Base-by-base conservation (phyloP, 2,888 invertebrate genomes). In the Sinohyriopsis cumingii region DNA sequence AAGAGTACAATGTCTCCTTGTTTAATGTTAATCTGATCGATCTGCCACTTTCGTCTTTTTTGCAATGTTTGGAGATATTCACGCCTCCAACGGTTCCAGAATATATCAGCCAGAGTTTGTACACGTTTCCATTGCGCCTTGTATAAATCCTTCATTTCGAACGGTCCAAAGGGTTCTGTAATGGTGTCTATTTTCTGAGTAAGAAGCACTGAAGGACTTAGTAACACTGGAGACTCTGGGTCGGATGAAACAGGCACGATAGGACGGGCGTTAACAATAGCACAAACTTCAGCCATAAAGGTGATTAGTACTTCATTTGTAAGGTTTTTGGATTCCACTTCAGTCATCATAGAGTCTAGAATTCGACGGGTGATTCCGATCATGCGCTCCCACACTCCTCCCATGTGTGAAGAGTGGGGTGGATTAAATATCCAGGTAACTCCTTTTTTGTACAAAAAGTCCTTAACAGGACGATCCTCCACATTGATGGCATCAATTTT, bases 301-400 rank as follows among this genome's bases (percentile, higher is more conserved):
- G 79, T 76, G 25, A 64, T 70, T 0, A 79, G 71, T 18, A 79
- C 72, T 22, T 77, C 75, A 68, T 73, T 72, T 15, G 76, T 75
- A 6, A 77, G 61, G n/a, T 63, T 68, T 18, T 55, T 19, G 3
- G 33, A 20, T n/a, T 65, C 57, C 18, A 67, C n/a, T 19, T 66
- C 64, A 15, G 54, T 33, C 9, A 79, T 60, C 75, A 76, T 72
- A 4, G 75, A 71, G 18, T 77, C 69, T 9, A 79, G 61, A 20
- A 79, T 68, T 4, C 77, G 62, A 18, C 73, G 63, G 0, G 73
- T 63, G 22, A 77, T 56, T 1, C 75, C 77, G 20, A 79, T 79
- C 69, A 79, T 71, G 0, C 73, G 66, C 59, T 75, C 75, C 73
- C 79, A 79, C 22, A 59, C 62, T 1, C 73, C 73, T 19, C 77